These are phyloP conservation scores for Drosophila nigrodunni DNA, from an alignment of 1,140 invertebrate species.

Conservation along the genomic window DNA sequence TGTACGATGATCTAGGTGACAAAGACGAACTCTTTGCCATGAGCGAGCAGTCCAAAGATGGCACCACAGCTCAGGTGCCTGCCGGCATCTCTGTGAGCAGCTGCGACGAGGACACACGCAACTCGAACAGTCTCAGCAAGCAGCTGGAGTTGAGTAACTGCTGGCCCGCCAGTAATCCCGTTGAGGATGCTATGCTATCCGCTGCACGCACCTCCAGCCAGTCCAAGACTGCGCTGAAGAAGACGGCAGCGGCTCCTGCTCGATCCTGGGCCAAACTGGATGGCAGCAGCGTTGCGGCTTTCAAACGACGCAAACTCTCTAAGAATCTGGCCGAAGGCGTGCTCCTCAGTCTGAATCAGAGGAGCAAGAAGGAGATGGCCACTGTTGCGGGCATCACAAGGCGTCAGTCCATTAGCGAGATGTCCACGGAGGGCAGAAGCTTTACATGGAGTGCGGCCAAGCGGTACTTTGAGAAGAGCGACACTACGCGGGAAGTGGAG, in stretches of 20 bases:
- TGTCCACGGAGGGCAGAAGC: constrained; percentile 45
- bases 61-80: constrained; percentile 67
- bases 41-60: constrained; percentile 79
- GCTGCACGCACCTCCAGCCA: constrained; percentile 81
- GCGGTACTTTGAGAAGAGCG: constrained; percentile 72
- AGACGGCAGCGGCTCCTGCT: constrained; percentile 88
- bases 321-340: constrained; percentile 85
- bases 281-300: constrained; percentile 88
- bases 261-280: constrained; percentile 85
- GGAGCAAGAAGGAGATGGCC: constrained; percentile 73
- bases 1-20: constrained; percentile 87
- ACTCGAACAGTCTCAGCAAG: constrained; percentile 67
- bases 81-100: constrained; percentile 61
- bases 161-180: constrained; percentile 87
- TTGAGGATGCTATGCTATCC: constrained; percentile 87
- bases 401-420: constrained; percentile 60
- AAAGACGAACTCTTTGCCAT: constrained; percentile 84
- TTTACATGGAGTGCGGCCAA: constrained; percentile 85
- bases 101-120: constrained; percentile 85
- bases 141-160: constrained; percentile 63
- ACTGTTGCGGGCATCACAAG: constrained; percentile 63
- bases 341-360: constrained; percentile 85
- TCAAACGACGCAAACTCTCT: constrained; percentile 89
- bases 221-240: constrained; percentile 86
- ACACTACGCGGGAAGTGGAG: constrained; percentile 84